Percentiles rank a stretch among this genome's conserved stretches.
phyloP scores from a whole-genome alignment of 2,113 vertebrate species.

The Chitala chitala region DNA sequence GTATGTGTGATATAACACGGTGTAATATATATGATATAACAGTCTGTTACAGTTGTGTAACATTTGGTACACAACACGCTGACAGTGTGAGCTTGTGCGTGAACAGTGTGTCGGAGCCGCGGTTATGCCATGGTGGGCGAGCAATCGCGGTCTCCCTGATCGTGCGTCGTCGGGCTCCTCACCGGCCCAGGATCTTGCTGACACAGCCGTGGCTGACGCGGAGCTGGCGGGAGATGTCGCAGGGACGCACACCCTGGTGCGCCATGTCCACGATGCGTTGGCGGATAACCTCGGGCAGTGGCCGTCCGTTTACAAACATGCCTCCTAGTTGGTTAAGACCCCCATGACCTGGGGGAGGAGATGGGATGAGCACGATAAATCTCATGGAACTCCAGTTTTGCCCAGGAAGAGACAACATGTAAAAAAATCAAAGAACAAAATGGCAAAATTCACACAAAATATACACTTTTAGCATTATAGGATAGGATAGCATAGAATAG shows the following conservation, averaged over 20 bases:
- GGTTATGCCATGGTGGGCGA: background rate
- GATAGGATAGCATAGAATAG: too few species aligned
- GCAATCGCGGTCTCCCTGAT: too few species aligned
- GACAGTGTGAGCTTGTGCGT: background rate
- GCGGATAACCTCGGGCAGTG: constrained; percentile 83
- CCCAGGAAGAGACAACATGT: too few species aligned
- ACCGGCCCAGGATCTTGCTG: constrained; percentile 90
- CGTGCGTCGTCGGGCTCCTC: constrained; percentile 23
- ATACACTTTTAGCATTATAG: too few species aligned
- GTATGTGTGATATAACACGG: too few species aligned
- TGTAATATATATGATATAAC: too few species aligned
- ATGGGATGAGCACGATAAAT: constrained; percentile 68
- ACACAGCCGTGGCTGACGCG: constrained; percentile 85
- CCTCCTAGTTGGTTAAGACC: constrained; percentile 86
- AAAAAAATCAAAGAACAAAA: too few species aligned
- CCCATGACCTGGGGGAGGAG: constrained; percentile 76
- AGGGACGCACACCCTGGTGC: constrained; percentile 81
- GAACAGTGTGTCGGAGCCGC: background rate
- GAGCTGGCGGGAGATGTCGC: constrained; percentile 86
- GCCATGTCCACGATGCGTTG: constrained; percentile 89
- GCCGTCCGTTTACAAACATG: constrained; percentile 84
- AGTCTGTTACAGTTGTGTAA: too few species aligned
- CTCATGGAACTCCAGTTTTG: constrained; percentile 52
- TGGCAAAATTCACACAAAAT: too few species aligned
- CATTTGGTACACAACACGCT: too few species aligned